These are phyloP conservation scores for Hecatera dysodea DNA, from an alignment of 2,888 invertebrate species.

Conservation along the genomic window DNA sequence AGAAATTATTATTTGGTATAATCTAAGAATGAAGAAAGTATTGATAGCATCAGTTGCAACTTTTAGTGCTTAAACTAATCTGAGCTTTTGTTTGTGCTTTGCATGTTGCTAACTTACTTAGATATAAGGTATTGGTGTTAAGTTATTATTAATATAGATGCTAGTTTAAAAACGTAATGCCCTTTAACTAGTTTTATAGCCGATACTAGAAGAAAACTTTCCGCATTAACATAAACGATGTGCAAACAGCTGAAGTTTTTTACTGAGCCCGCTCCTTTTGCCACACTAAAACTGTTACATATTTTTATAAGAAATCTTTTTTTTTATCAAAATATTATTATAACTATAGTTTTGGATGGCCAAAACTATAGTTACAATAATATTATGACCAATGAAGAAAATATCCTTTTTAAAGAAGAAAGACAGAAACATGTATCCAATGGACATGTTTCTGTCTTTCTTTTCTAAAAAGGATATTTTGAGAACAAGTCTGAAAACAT, in stretches of 20 bases:
- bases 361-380: too few species aligned
- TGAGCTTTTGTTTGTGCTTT: background rate
- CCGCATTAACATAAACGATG: background rate
- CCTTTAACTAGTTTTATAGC: background rate
- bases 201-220: background rate
- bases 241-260: background rate
- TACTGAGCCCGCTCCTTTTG: too few species aligned
- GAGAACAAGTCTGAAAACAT: background rate
- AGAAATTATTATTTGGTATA: background rate
- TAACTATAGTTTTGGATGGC: too few species aligned
- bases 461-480: background rate
- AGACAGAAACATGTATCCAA: too few species aligned
- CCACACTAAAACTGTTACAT: too few species aligned
- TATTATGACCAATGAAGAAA: too few species aligned
- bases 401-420: too few species aligned
- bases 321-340: too few species aligned
- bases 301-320: too few species aligned
- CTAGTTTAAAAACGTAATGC: background rate
- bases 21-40: background rate
- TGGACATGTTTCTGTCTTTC: too few species aligned
- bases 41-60: constrained; percentile 15
- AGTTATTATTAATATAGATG: background rate
- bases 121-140: background rate
- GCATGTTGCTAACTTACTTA: background rate
- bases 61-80: background rate